Evolutionary conservation across 2,113 vertebrate species (phyloP).

Genomic region (Mungos mungo): DNA sequence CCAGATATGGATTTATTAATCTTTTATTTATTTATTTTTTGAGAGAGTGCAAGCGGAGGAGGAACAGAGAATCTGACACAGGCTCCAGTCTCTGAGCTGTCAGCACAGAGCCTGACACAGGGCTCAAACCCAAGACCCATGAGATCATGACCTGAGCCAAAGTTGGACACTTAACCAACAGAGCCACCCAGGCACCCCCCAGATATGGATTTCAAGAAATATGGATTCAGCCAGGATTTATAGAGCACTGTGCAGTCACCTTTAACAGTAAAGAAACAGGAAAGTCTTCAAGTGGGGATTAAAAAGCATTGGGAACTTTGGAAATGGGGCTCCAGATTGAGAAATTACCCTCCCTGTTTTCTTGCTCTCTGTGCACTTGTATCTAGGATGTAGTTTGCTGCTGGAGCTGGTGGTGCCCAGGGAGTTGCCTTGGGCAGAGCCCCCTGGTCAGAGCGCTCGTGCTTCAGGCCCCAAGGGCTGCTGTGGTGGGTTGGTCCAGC

Average conservation of each 20-base stretch:
- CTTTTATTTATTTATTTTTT: too few relatives aligned
- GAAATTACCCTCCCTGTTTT: neutral
- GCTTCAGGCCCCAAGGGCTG: too few relatives aligned
- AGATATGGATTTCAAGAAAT: neutral
- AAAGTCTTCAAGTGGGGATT: neutral
- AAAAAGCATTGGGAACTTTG: neutral
- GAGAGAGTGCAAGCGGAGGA: too few relatives aligned
- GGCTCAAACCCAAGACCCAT: too few relatives aligned
- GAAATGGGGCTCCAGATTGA: neutral
- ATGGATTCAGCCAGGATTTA: neutral
- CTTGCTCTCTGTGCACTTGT: neutral
- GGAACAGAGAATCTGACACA: too few relatives aligned
- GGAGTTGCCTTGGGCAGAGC: neutral
- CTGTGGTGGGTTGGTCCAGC: neutral
- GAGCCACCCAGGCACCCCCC: neutral
- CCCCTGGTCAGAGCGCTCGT: too few relatives aligned
- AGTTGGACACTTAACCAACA: too few relatives aligned
- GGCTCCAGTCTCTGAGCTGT: too few relatives aligned
- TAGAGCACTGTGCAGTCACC: neutral
- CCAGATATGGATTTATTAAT: neutral
- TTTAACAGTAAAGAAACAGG: neutral
- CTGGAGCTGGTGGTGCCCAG: neutral
- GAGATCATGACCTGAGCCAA: too few relatives aligned
- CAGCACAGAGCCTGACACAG: too few relatives aligned
- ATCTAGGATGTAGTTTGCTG: neutral